Evolutionary conservation across 2,888 invertebrate genomes (phyloP), one percentile per base, ranked within the genome.

Genomic region (Acronicta psi): DNA sequence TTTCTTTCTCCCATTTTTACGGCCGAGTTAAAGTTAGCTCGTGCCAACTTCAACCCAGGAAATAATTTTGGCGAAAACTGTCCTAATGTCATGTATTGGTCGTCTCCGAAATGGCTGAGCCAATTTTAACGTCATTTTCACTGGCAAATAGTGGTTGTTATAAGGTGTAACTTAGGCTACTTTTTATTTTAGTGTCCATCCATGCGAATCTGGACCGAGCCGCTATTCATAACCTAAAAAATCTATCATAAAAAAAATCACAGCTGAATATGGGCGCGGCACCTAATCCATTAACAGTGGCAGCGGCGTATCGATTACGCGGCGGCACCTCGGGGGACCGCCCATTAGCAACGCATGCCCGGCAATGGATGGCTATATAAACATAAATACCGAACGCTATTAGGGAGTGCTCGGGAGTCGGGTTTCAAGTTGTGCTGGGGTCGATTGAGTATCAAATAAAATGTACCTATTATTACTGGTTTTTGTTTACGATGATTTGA

Each of bases 341-440:
- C 36, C 78, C 77, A 76, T 78, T 78, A 78, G 76, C 36, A 36
- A 69, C 75, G 76, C 74, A 72, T 69, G 69, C 11, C 73, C 69
- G 66, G 69, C 76, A 59, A 43, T 73, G 65, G 75, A 73, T 65
- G 45, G 49, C 51, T 75, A 64, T 61, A 68, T 63, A 68, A 70
- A 73, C 70, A 68, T 73, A 58, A 59, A 59, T 71, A 67, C 41
- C 40, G 58, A 0, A 52, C 50, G 60, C 73, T 74, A 66, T 74
- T 75, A 75, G 50, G 51, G 57, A 20, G 38, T 23, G 34, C 34
- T 34, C 34, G n/a, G 42, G 47, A 42, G 38, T 75, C 63, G 43
- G 55, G 75, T 74, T 74, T 69, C 69, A 38, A 25, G 43, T 31
- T 38, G 46, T 63, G 53, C 62, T 40, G 38, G 44, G 57, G 60